A percentile compares a stretch with the other conserved stretches of the same genome.
Conservation (phyloP, 2,113 vertebrate genomes). For the Forbesichthys papilliferus region DNA sequence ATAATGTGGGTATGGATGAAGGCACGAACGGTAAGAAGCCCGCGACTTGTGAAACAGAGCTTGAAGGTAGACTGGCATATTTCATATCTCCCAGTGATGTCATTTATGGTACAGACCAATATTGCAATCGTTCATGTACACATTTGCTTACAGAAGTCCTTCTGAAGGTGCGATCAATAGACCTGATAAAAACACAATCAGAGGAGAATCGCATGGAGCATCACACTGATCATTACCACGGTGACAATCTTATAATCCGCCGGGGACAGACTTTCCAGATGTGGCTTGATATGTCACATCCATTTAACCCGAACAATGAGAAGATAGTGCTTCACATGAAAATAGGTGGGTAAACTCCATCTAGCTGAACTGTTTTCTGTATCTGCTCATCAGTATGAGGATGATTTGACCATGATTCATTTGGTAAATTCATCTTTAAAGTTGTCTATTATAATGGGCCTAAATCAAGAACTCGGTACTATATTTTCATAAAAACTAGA, state of each 20-base stretch:
- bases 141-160: no score
- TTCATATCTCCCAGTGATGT: not conserved
- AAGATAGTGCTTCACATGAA: no score
- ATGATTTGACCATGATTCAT: no score
- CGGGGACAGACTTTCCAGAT: conserved; percentile 78
- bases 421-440: no score
- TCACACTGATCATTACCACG: conserved; percentile 74
- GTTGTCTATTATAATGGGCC: no score
- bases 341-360: no score
- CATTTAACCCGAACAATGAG: conserved; percentile 52
- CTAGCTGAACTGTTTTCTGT: no score
- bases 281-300: conserved; percentile 66
- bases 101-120: not conserved
- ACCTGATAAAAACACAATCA: conserved; percentile 65
- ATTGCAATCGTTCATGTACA: no score
- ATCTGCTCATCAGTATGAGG: no score
- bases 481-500: no score
- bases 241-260: conserved; percentile 69
- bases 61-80: not conserved
- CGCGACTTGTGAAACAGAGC: not conserved
- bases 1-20: not conserved
- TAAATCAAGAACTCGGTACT: no score
- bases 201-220: conserved; percentile 68
- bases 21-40: not conserved
- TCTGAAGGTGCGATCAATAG: conserved; percentile 56